Percentiles rank a stretch among this genome's conserved stretches.
Conservation (phyloP, 2,113 vertebrate species). For the Tautogolabrus adspersus region DNA sequence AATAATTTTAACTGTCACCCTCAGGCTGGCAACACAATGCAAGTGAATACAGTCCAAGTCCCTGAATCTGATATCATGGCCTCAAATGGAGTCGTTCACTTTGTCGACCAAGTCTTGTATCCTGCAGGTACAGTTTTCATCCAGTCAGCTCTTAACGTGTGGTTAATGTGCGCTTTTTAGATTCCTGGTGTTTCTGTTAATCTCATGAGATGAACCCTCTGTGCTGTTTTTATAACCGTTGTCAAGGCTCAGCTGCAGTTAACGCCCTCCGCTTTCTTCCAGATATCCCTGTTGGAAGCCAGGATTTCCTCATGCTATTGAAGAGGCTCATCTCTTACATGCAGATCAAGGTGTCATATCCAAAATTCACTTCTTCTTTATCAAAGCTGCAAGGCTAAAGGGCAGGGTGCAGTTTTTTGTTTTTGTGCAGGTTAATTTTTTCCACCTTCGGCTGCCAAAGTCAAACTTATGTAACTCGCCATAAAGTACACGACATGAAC, state of each 20-base stretch:
- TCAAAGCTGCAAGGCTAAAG: neutral
- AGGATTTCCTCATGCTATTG: conserved; percentile 88
- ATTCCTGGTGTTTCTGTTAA: conserved; percentile 12
- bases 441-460: neutral
- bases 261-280: conserved; percentile 33
- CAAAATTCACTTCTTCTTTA: neutral
- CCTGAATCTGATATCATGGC: conserved; percentile 92
- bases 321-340: conserved; percentile 91
- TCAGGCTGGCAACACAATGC: conserved; percentile 89
- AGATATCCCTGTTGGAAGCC: conserved; percentile 93
- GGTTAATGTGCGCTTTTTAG: neutral
- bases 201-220: conserved; percentile 5
- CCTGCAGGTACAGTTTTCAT: conserved; percentile 85
- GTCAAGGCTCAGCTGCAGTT: conserved; percentile 1
- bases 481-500: conserved; percentile 7
- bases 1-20: conserved; percentile 38
- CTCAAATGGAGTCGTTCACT: conserved; percentile 94
- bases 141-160: neutral
- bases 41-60: conserved; percentile 89
- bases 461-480: neutral
- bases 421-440: neutral
- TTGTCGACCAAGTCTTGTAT: conserved; percentile 91
- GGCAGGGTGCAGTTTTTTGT: neutral
- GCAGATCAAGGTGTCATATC: conserved; percentile 89
- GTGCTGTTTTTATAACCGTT: neutral